These are phyloP conservation scores for Marasmarcha lunaedactyla DNA, from an alignment of 2,888 invertebrate genomes.

Conservation along the genomic window DNA sequence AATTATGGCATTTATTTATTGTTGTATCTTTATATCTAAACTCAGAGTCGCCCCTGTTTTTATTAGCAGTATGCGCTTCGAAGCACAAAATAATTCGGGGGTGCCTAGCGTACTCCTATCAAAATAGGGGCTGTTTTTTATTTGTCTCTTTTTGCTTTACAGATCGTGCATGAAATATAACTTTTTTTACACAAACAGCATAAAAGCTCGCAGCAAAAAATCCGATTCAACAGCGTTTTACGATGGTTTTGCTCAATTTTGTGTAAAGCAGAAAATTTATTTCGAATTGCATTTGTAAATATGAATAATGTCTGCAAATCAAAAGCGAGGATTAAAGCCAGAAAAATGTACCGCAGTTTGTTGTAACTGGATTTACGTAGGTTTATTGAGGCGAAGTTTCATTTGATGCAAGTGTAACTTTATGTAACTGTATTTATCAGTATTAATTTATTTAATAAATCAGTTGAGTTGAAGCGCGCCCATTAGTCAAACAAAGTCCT, in stretches of 20 bases:
- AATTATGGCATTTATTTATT: conserved; percentile 63
- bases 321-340: conserved; percentile 16
- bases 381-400: conserved; percentile 19
- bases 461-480: conserved; percentile 39
- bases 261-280: neutral
- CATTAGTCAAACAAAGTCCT: conserved; percentile 44
- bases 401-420: neutral
- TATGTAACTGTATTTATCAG: conserved; percentile 39
- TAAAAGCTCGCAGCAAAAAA: conserved; percentile 12
- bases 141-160: conserved; percentile 17
- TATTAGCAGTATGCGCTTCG: conserved; percentile 43
- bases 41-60: conserved; percentile 38
- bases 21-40: conserved; percentile 46
- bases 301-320: conserved; percentile 3
- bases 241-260: too few species aligned
- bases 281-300: neutral
- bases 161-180: conserved; percentile 20
- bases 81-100: conserved; percentile 21
- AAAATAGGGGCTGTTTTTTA: conserved; percentile 30
- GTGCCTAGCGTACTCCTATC: conserved; percentile 24
- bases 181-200: conserved; percentile 12
- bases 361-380: neutral
- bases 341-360: conserved; percentile 20
- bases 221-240: conserved; percentile 12
- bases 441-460: conserved; percentile 63